Evolutionary conservation across 2,113 vertebrate genomes (phyloP).

Genomic region (Callaeas wilsoni): DNA sequence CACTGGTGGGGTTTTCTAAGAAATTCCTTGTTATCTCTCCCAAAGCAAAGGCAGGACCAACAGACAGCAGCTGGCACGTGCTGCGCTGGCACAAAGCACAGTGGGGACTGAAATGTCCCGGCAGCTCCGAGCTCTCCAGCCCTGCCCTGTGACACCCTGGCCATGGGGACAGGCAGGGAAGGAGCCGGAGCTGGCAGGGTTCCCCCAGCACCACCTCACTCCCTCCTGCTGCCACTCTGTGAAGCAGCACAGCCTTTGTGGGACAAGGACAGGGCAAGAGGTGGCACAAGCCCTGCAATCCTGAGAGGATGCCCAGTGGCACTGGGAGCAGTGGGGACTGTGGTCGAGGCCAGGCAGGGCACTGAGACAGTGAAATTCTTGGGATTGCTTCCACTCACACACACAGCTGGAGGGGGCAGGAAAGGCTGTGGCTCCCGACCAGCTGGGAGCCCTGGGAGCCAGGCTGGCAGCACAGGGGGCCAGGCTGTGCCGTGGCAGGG

Average conservation of each 20-base stretch:
- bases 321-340: accelerated
- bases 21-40: neutral
- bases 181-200: neutral
- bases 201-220: neutral
- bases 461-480: neutral
- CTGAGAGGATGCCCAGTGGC: accelerated
- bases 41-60: neutral
- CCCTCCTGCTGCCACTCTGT: accelerated
- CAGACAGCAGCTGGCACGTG: neutral
- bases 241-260: neutral
- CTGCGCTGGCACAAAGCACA: neutral
- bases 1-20: neutral
- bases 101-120: neutral
- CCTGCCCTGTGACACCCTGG: neutral
- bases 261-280: neutral
- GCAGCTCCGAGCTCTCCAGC: neutral
- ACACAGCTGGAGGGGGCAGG: neutral
- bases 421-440: neutral
- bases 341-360: accelerated
- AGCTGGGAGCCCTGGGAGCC: neutral
- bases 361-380: neutral
- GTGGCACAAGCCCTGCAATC: neutral
- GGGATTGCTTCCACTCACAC: neutral
- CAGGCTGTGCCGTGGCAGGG: neutral
- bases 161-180: neutral